Conservation (phyloP, 2,797 vertebrate species). For the Eospalax fontanierii region DNA sequence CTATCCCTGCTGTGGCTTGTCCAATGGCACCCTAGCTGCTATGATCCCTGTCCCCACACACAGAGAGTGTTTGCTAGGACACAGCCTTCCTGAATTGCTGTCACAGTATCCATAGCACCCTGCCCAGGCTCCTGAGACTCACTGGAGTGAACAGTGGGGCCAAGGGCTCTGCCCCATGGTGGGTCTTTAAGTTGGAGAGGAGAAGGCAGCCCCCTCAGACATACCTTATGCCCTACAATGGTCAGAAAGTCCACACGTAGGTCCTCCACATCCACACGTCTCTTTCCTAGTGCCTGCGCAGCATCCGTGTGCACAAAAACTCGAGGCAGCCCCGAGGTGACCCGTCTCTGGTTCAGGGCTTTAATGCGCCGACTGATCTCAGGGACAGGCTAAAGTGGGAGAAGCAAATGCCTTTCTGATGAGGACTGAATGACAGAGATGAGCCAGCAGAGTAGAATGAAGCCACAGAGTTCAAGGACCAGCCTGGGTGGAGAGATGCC, state of each 20-base stretch:
- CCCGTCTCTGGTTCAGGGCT: slow-evolving; percentile 89
- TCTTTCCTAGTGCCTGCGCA: slow-evolving; percentile 96
- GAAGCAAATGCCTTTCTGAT: fast-evolving
- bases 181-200: background rate
- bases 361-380: slow-evolving; percentile 92
- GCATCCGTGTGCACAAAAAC: slow-evolving; percentile 96
- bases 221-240: slow-evolving; percentile 98
- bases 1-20: fast-evolving
- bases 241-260: slow-evolving; percentile 97
- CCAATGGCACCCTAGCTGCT: background rate
- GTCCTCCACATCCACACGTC: slow-evolving; percentile 93
- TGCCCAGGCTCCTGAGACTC: fast-evolving
- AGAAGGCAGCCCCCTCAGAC: fast-evolving
- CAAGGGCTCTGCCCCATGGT: background rate
- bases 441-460: fast-evolving
- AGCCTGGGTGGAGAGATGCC: fast-evolving
- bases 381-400: slow-evolving; percentile 91
- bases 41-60: background rate
- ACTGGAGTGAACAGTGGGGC: fast-evolving
- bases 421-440: fast-evolving
- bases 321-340: slow-evolving; percentile 79
- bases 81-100: fast-evolving
- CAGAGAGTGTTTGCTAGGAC: background rate
- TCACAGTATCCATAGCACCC: background rate
- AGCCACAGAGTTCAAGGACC: background rate